phyloP scores from a whole-genome alignment of 1,140 invertebrate species.

The Pseudomyrmex gracilis region DNA sequence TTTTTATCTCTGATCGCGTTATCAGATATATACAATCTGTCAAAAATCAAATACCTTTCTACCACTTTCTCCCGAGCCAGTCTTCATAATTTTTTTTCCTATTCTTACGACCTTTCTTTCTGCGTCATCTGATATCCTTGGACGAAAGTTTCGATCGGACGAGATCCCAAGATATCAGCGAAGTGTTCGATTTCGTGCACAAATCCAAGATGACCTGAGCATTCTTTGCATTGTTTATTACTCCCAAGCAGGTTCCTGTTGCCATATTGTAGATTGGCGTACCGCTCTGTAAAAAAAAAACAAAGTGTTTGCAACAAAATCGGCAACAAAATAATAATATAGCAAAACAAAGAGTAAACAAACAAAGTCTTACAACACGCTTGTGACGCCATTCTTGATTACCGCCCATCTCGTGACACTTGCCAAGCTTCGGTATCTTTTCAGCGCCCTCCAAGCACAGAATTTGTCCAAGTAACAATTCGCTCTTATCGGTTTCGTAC shows the following conservation, averaged over 20 bases:
- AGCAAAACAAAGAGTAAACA: neutral
- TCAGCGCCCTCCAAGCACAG: constrained; percentile 93
- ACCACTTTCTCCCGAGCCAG: constrained; percentile 11
- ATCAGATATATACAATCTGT: constrained; percentile 23
- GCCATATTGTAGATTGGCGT: constrained; percentile 95
- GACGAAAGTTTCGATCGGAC: constrained; percentile 83
- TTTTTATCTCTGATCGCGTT: neutral
- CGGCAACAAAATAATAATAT: no score
- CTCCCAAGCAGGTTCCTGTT: constrained; percentile 93
- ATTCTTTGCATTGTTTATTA: constrained; percentile 84
- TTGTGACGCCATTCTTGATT: constrained; percentile 95
- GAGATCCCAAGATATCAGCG: constrained; percentile 90
- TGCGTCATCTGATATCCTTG: constrained; percentile 77
- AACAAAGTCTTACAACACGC: constrained; percentile 86
- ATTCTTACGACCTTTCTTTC: constrained; percentile 22
- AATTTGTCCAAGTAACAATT: constrained; percentile 93
- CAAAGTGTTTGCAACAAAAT: neutral
- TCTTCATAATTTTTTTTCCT: constrained; percentile 35
- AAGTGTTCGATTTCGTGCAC: constrained; percentile 87
- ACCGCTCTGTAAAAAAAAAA: constrained; percentile 85
- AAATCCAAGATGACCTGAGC: constrained; percentile 89
- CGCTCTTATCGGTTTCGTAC: constrained; percentile 94
- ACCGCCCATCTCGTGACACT: constrained; percentile 96
- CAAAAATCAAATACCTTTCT: neutral
- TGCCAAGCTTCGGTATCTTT: constrained; percentile 90